Percentiles rank a stretch among this genome's conserved stretches.
Evolutionary conservation across 53 echinoderm and acorn worm species (phyloP).

Genomic region (Luidia sarsii): DNA sequence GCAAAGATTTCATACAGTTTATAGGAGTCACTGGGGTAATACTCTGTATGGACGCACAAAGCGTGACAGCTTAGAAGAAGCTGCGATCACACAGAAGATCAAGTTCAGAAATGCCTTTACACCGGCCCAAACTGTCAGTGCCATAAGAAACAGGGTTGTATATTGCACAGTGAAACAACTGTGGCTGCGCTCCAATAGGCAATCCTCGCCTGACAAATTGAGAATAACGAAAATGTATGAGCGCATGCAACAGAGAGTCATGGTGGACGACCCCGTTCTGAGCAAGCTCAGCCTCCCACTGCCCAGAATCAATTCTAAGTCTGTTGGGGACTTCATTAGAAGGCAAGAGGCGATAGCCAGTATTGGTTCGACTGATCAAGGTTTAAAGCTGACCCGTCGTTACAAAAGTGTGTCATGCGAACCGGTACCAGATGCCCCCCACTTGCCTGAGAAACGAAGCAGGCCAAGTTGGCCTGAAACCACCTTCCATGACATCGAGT

Average conservation of each 20-base stretch:
- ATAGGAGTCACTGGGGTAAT: constrained; percentile 52
- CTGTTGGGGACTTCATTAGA: constrained; percentile 42
- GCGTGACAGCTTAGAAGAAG: constrained; percentile 33
- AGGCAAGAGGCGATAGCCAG: constrained; percentile 42
- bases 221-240: constrained; percentile 33
- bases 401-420: not conserved
- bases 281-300: constrained; percentile 56
- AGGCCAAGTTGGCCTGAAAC: too few species aligned
- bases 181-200: not conserved
- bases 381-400: constrained; percentile 3
- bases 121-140: constrained; percentile 35
- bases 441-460: constrained; percentile 4
- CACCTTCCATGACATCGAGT: too few species aligned
- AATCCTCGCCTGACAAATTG: constrained; percentile 17
- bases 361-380: constrained; percentile 34
- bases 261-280: constrained; percentile 35
- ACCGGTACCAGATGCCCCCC: not conserved
- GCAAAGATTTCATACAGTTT: constrained; percentile 17
- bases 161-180: constrained; percentile 29
- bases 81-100: constrained; percentile 22
- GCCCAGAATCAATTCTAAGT: constrained; percentile 48
- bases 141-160: constrained; percentile 39
- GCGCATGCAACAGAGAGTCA: constrained; percentile 29
- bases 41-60: constrained; percentile 57
- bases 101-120: constrained; percentile 39